Evolutionary conservation across 2,113 vertebrate genomes (phyloP).

Genomic region (Accipiter cooperii): DNA sequence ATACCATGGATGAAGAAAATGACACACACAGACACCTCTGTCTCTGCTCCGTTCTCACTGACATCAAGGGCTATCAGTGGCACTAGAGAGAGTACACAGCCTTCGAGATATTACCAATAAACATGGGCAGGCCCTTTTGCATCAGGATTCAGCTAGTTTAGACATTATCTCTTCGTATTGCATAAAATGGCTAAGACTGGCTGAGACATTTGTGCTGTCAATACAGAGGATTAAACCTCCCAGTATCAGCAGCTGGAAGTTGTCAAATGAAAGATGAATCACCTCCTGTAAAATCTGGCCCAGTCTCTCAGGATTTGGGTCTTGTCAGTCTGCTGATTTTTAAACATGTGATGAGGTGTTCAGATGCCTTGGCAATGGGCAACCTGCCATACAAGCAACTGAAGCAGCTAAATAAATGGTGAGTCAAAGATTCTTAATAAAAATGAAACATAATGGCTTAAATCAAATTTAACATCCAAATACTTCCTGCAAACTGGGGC

Average conservation of each 20-base stretch:
- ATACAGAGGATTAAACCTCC: background rate
- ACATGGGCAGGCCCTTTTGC: background rate
- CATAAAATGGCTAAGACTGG: background rate
- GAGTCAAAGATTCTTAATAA: background rate
- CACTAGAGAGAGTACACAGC: background rate
- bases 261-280: background rate
- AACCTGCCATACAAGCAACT: background rate
- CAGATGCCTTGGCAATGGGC: background rate
- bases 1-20: background rate
- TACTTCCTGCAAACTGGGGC: constrained; percentile 14
- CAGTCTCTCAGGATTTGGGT: background rate
- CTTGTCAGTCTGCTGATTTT: background rate
- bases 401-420: background rate
- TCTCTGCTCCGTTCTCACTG: background rate
- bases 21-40: background rate
- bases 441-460: constrained; percentile 17
- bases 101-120: background rate
- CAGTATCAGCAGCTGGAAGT: background rate
- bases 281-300: background rate
- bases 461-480: constrained; percentile 35
- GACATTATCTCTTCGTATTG: background rate
- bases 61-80: background rate
- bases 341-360: background rate
- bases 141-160: background rate
- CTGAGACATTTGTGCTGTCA: background rate